phyloP scores from a whole-genome alignment of 1,140 invertebrate genomes.

The Aradophagus sp. region DNA sequence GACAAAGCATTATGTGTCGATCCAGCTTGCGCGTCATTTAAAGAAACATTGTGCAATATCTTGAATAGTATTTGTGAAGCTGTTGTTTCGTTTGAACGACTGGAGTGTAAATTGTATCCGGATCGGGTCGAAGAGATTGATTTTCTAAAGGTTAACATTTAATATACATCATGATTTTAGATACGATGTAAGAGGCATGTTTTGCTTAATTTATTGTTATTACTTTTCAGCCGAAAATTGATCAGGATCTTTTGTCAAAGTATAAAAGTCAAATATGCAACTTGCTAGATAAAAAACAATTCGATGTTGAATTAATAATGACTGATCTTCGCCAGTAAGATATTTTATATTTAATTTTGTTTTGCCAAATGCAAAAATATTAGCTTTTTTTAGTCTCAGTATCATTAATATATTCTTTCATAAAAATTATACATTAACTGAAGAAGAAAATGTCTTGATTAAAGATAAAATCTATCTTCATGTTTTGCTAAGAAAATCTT shows the following conservation, averaged over 20 bases:
- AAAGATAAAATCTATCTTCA: no score
- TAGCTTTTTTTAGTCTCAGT: no score
- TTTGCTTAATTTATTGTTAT: no score
- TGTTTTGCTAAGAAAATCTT: no score
- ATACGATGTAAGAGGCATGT: no score
- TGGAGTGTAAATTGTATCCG: constrained; percentile 83
- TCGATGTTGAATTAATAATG: constrained; percentile 80
- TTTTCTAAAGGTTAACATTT: constrained; percentile 75
- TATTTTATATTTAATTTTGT: neutral
- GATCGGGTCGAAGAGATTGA: constrained; percentile 74
- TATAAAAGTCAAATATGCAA: constrained; percentile 78
- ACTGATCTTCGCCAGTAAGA: constrained; percentile 77
- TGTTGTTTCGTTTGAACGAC: constrained; percentile 80
- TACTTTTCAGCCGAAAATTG: constrained; percentile 60
- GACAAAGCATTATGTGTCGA: constrained; percentile 84
- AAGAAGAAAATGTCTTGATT: no score
- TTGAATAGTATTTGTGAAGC: constrained; percentile 83
- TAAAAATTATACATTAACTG: no score
- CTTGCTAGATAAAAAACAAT: constrained; percentile 81
- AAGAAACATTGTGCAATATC: constrained; percentile 81
- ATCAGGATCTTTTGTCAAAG: constrained; percentile 73
- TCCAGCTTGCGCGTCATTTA: constrained; percentile 85
- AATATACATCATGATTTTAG: no score
- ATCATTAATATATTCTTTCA: no score
- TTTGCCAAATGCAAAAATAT: no score